Base-by-base conservation (phyloP, 2,113 vertebrate species). In the Mobula birostris region DNA sequence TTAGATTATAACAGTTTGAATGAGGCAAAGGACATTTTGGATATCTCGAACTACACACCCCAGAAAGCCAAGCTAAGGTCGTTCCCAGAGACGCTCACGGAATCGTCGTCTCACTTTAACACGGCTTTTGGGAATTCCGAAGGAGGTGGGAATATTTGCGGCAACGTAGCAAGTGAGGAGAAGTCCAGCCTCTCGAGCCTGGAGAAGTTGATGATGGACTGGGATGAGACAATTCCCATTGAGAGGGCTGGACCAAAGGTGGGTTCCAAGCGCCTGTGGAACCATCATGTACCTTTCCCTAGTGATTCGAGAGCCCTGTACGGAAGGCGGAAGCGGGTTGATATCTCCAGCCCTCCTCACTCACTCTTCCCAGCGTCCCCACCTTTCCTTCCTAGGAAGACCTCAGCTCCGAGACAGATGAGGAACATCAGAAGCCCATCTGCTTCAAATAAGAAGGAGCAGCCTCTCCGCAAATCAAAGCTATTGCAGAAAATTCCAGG, bases 121-220 rank as follows among this genome's bases (percentile, higher is more conserved):
- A 96, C 97, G 0, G 95, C 96, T 0, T 76, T 94, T 29, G 96
- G 95, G 24, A 94, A 95, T 21, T n/a, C 94, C 0, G 95, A 96
- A 29, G 96, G 96, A 11, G 79, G 95, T 0, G 99, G 97, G 95
- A 97, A 97, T 94, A 97, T 97, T 0, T 97, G 96, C 95, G 98
- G 99, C 95, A 96, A 97, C n/a, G 97, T 97, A 94, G 97, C 97
- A 2, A 97, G 96, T 0, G 98, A 98, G 94, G 98, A 97, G 77
- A 98, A 98, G 95, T 99, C 98, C 17, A 99, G 99, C 95, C 97
- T 99, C 94, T 99, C 99, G 94, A 99, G 98, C 95, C 96, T 99
- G 95, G 98, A 99, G 96, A 99, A 99, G 94, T 95, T 99, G 95
- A 99, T 99, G 98, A 98, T 99, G 97, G 98, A 99, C 95, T 99